Percentiles rank a stretch among this genome's conserved stretches.
Conservation (phyloP, 2,888 invertebrate genomes). For the Coleophora flavipennella region DNA sequence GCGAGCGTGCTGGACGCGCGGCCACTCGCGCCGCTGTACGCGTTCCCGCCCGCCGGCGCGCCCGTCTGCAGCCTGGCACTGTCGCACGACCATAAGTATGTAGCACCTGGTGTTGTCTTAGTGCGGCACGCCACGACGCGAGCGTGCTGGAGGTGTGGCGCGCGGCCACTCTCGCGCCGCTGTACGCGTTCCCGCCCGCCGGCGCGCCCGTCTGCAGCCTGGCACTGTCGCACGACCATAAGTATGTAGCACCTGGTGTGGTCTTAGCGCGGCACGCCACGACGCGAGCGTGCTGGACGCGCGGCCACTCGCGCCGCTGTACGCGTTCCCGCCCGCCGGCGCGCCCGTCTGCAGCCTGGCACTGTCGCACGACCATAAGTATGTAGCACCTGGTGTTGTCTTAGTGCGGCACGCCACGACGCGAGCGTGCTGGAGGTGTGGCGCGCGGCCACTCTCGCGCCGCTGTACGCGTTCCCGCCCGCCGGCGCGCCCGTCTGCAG, state of each 20-base stretch:
- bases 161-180: neutral
- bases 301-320: neutral
- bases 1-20: too few relatives aligned
- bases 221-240: slow-evolving; percentile 93
- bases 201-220: slow-evolving; percentile 36
- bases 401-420: slow-evolving; percentile 35
- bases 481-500: slow-evolving; percentile 92
- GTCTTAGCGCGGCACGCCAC: neutral
- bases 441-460: slow-evolving; percentile 91
- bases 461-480: slow-evolving; percentile 92
- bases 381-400: too few relatives aligned
- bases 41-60: neutral
- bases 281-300: too few relatives aligned
- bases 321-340: neutral
- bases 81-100: slow-evolving; percentile 96
- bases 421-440: too few relatives aligned
- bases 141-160: too few relatives aligned
- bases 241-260: too few relatives aligned
- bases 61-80: slow-evolving; percentile 92
- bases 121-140: slow-evolving; percentile 44
- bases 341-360: slow-evolving; percentile 86
- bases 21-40: neutral
- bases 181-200: neutral
- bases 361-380: slow-evolving; percentile 95
- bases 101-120: too few relatives aligned